Evolutionary conservation across 2,113 vertebrate genomes (phyloP).

Genomic region (Hoplias malabaricus): DNA sequence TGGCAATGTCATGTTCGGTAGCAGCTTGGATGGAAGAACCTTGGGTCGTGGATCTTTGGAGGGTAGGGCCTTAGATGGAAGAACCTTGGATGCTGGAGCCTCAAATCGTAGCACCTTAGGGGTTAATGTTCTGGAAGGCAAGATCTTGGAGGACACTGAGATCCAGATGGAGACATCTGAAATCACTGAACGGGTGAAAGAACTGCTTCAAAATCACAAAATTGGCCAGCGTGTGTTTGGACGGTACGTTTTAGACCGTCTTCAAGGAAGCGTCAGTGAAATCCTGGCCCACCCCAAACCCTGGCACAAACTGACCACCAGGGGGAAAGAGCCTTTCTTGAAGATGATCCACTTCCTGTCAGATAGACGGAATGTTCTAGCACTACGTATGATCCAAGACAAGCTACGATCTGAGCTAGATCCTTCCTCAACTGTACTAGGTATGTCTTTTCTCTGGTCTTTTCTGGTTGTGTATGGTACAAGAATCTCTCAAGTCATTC

Average conservation of each 20-base stretch:
- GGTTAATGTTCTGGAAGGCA: not conserved
- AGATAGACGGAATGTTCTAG: conserved; percentile 90
- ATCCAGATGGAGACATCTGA: conserved; percentile 91
- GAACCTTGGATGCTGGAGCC: too few species aligned
- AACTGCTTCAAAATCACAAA: conserved; percentile 94
- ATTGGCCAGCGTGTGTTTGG: conserved; percentile 94
- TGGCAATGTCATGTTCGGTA: too few species aligned
- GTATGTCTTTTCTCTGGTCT: conserved; percentile 42
- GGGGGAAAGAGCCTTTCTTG: conserved; percentile 95
- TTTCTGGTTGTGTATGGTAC: too few species aligned
- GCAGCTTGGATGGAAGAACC: too few species aligned
- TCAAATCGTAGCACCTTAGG: too few species aligned
- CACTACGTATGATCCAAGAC: conserved; percentile 92
- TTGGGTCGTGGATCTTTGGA: too few species aligned
- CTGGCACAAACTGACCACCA: conserved; percentile 95
- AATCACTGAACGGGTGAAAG: conserved; percentile 94
- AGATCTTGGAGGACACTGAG: conserved; percentile 60
- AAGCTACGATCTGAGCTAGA: conserved; percentile 86
- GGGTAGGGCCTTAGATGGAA: too few species aligned
- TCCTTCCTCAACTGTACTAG: not conserved
- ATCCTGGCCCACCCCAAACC: conserved; percentile 96
- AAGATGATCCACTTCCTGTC: conserved; percentile 98
- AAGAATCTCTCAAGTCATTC: not conserved
- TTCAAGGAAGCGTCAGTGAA: conserved; percentile 94
- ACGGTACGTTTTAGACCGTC: conserved; percentile 92